Evolutionary conservation across 2,888 invertebrate species (phyloP), one percentile per base, ranked within the genome.

Genomic region (Stratiomys singularior): DNA sequence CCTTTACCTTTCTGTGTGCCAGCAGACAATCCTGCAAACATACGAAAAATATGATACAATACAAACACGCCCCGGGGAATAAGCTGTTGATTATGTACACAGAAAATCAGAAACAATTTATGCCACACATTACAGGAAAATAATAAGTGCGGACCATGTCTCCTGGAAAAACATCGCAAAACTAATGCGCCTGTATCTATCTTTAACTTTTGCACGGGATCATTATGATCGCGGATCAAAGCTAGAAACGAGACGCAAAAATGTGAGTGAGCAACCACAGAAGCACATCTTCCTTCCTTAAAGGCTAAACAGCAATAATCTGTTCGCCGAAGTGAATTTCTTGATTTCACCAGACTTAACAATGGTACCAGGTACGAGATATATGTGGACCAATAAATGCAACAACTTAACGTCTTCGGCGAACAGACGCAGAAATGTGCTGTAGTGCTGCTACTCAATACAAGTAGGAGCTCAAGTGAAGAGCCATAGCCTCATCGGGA

Each of bases 1-100:
- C 60, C 60, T 23, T 60, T 60, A 25, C 7, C 11, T 21, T 23
- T 25, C 60, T 23, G 15, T n/a, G n/a, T 4, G 23, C 23, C 15
- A 64, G n/a, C 28, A 27, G 47, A 25, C 7, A 47, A 15, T 60
- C 27, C 11, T 28, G 64, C 9, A 18, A 76, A 64, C 9, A 13
- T 23, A 30, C 69, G 58, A 77, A 77, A 77, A 77, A 77, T 77
- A 77, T 77, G 58, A 58, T 69, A 77, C 77, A 77, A 77, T 77
- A 69, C 60, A 77, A 77, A 77, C 69, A 71, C 69, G 77, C 77
- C 77, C 69, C 71, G 37, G 77, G 71, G 64, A 56, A 52, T 25
- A 56, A 60, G 37, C 69, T 60, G 58, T 69, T 69, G 77, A 77
- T 77, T 69, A 69, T 37, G 37, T 77, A 46, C 13, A 77, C 77